A percentile compares a stretch with the other conserved stretches of the same genome.
Conservation (phyloP, 30 jellyfish, hydroid and myxozoan species). For the Catostylus mosaicus region DNA sequence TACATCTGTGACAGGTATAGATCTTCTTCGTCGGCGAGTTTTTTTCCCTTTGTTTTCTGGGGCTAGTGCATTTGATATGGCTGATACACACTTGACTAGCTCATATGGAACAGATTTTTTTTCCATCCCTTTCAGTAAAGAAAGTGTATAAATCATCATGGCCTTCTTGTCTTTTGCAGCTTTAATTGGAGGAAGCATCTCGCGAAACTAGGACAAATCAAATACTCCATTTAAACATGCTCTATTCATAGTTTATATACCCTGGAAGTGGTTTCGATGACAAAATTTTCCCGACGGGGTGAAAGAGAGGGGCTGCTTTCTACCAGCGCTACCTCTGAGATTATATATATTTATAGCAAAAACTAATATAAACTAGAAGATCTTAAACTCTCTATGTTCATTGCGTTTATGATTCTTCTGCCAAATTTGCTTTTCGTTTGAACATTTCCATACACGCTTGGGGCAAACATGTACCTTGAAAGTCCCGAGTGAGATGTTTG, state of each 20-base stretch:
- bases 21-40: slow-evolving; percentile 16
- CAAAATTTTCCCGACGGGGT: no score
- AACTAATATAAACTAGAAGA: no score
- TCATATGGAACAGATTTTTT: background rate
- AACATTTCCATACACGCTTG: no score
- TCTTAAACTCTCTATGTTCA: no score
- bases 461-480: no score
- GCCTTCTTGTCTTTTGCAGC: background rate
- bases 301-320: no score
- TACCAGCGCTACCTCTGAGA: no score
- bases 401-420: no score
- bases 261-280: no score
- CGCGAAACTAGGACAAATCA: background rate
- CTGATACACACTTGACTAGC: background rate
- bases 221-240: background rate
- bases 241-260: background rate
- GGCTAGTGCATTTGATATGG: background rate
- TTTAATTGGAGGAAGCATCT: background rate
- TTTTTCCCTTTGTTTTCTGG: background rate
- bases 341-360: no score
- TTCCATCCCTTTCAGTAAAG: background rate
- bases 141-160: background rate
- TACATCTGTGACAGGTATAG: slow-evolving; percentile 2
- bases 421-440: no score
- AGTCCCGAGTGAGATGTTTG: no score